phyloP scores from a whole-genome alignment of 2,113 vertebrate genomes.

The Misgurnus anguillicaudatus region DNA sequence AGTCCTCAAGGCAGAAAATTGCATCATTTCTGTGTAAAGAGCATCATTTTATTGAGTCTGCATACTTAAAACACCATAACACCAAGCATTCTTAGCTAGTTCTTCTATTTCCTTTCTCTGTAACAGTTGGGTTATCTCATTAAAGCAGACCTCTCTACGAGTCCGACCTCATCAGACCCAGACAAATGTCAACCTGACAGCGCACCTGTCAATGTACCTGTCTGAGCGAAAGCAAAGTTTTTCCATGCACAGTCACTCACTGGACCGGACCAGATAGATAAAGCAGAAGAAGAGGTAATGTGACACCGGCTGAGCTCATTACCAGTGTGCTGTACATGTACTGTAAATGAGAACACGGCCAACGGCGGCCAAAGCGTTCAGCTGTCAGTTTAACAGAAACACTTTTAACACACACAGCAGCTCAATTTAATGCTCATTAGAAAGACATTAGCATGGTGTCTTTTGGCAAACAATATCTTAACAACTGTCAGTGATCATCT shows the following conservation, averaged over 20 bases:
- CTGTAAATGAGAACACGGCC: slow-evolving; percentile 20
- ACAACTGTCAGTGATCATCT: background rate
- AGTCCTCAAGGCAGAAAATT: too few relatives aligned
- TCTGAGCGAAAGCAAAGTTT: background rate
- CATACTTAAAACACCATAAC: too few relatives aligned
- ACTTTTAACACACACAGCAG: background rate
- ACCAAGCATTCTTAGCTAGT: too few relatives aligned
- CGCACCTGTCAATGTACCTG: slow-evolving; percentile 26
- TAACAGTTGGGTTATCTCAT: slow-evolving; percentile 31
- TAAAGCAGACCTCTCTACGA: slow-evolving; percentile 18
- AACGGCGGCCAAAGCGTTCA: background rate
- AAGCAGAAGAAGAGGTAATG: background rate
- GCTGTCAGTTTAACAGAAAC: background rate
- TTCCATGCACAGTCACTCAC: background rate
- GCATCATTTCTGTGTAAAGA: too few relatives aligned
- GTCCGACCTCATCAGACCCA: slow-evolving; percentile 29
- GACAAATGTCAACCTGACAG: slow-evolving; percentile 39
- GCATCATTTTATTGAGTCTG: too few relatives aligned
- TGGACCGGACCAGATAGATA: background rate
- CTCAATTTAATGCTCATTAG: background rate
- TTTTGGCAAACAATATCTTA: slow-evolving; percentile 1
- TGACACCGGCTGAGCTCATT: slow-evolving; percentile 25
- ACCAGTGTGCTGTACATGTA: background rate
- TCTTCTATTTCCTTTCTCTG: too few relatives aligned
- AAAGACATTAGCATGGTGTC: background rate